phyloP scores from a whole-genome alignment of 2,113 vertebrate genomes.

The Choloepus hoffmanni region DNA sequence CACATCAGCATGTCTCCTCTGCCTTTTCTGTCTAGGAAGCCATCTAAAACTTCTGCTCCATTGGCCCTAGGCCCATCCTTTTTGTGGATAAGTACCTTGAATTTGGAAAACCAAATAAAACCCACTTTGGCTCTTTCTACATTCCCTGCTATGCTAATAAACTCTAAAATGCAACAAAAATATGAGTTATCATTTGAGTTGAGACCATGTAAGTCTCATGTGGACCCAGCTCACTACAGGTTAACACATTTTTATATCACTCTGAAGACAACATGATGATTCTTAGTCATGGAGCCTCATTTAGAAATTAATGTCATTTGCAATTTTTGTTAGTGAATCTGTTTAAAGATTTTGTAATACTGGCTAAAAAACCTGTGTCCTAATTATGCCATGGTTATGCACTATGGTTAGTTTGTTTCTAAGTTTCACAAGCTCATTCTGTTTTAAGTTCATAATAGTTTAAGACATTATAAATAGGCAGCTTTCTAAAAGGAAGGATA shows the following conservation, averaged over 20 bases:
- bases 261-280: not conserved
- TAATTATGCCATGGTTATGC: not conserved
- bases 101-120: not conserved
- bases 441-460: not conserved
- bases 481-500: not conserved
- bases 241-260: not conserved
- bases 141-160: not conserved
- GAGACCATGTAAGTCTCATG: not conserved
- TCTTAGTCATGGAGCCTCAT: not conserved
- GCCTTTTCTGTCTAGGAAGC: not conserved
- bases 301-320: not conserved
- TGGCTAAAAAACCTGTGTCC: not conserved
- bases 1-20: not conserved
- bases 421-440: not conserved
- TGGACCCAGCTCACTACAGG: not conserved
- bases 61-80: not conserved
- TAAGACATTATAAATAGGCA: not conserved
- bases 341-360: not conserved
- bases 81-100: not conserved
- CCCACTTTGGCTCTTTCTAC: not conserved
- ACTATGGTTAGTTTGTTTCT: not conserved
- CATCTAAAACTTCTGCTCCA: not conserved
- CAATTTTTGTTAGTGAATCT: not conserved
- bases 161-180: not conserved
- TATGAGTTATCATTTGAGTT: not conserved